These are phyloP conservation scores for Ramphastos sulfuratus DNA, from an alignment of 2,113 vertebrate species.

Conservation along the genomic window DNA sequence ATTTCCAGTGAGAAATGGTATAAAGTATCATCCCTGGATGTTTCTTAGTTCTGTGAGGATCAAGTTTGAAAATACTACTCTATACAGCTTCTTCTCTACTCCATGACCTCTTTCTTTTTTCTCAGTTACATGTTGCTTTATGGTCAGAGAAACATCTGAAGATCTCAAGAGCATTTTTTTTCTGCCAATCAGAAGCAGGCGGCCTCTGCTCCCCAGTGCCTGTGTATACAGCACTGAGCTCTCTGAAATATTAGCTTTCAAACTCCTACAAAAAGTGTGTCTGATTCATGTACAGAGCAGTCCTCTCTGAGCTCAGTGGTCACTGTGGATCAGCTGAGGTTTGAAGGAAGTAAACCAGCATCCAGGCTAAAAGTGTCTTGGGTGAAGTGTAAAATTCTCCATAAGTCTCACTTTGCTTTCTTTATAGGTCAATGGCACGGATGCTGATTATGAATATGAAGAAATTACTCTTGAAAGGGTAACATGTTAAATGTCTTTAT, in stretches of 20 bases:
- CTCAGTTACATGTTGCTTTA: neutral
- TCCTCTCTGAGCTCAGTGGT: neutral
- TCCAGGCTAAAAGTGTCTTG: neutral
- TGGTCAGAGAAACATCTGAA: neutral
- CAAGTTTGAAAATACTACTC: neutral
- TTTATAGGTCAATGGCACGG: conserved; percentile 92
- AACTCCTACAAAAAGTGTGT: neutral
- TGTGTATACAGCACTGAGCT: neutral
- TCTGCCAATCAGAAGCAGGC: neutral
- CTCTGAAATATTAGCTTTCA: neutral
- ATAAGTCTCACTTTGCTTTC: neutral
- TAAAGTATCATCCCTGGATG: neutral
- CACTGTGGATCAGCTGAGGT: neutral
- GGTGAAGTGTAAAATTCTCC: neutral
- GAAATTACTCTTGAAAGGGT: conserved; percentile 99
- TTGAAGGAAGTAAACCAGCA: neutral
- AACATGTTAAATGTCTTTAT: conserved; percentile 26
- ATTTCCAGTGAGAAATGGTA: neutral
- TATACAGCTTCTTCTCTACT: neutral
- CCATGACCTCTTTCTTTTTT: neutral
- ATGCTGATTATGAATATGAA: conserved; percentile 97
- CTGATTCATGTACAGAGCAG: neutral
- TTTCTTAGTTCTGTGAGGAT: neutral
- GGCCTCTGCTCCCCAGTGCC: neutral
- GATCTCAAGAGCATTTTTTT: neutral